Evolutionary conservation across 2,797 vertebrate species (phyloP).

Genomic region (Kryptopterus vitreolus): DNA sequence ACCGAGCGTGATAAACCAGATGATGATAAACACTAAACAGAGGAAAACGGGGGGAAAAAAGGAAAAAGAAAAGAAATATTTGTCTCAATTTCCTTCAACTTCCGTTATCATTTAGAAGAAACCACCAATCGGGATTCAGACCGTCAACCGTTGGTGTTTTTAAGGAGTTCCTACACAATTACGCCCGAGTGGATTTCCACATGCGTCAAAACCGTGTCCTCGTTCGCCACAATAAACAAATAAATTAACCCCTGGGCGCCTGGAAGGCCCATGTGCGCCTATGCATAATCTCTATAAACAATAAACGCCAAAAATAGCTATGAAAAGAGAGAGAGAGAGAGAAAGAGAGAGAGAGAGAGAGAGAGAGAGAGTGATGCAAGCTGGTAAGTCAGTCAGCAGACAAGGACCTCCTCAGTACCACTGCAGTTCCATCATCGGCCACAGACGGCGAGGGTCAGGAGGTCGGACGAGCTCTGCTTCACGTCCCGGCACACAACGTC

Average conservation of each 20-base stretch:
- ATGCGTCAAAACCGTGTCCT: background rate
- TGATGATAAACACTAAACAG: too few relatives aligned
- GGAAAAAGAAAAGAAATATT: too few relatives aligned
- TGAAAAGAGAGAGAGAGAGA: background rate
- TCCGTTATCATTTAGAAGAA: background rate
- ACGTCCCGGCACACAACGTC: conserved; percentile 47
- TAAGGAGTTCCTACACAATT: background rate
- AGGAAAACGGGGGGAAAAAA: too few relatives aligned
- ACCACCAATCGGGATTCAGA: background rate
- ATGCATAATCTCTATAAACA: conserved; percentile 50
- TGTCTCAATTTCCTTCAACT: too few relatives aligned
- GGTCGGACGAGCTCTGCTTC: conserved; percentile 48
- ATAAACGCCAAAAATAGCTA: conserved; percentile 20
- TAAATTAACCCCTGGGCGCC: conserved; percentile 20
- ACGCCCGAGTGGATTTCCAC: background rate
- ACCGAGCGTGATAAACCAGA: too few relatives aligned
- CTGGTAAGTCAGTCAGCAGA: conserved; percentile 43
- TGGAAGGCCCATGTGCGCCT: conserved; percentile 16
- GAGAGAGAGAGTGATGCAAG: conserved; percentile 10
- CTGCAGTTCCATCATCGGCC: conserved; percentile 19
- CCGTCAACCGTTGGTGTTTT: background rate
- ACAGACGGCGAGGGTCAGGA: conserved; percentile 49
- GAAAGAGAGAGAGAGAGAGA: background rate
- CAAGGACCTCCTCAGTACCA: conserved; percentile 49
- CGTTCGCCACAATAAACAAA: conserved; percentile 19